phyloP scores from a whole-genome alignment of 2,888 invertebrate genomes.

The Synergus umbraculus region DNA sequence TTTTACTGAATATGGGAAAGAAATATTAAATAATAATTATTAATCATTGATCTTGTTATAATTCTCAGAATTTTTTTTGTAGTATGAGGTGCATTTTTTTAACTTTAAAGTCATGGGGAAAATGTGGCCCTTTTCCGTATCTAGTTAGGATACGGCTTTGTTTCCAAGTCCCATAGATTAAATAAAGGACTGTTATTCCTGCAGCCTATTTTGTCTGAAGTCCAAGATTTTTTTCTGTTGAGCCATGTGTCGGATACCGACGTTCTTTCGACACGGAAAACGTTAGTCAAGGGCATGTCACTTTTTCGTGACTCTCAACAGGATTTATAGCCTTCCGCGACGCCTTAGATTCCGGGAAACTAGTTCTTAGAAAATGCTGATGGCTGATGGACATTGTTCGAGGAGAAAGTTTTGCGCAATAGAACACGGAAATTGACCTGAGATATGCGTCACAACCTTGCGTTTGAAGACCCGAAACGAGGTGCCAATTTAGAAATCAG shows the following conservation, averaged over 20 bases:
- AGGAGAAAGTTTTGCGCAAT: slow-evolving; percentile 76
- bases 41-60: neutral
- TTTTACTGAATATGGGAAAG: too few relatives aligned
- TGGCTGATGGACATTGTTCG: slow-evolving; percentile 67
- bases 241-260: slow-evolving; percentile 37
- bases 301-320: slow-evolving; percentile 54
- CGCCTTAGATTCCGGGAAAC: slow-evolving; percentile 54
- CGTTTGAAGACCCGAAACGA: neutral
- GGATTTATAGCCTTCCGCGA: slow-evolving; percentile 53
- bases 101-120: too few relatives aligned
- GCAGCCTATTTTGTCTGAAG: neutral
- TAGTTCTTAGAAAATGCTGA: slow-evolving; percentile 50
- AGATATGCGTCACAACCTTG: slow-evolving; percentile 5
- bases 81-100: too few relatives aligned
- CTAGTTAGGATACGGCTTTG: slow-evolving; percentile 9
- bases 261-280: slow-evolving; percentile 52
- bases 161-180: slow-evolving; percentile 14
- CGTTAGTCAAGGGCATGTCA: slow-evolving; percentile 54
- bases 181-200: slow-evolving; percentile 1
- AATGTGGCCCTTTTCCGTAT: neutral
- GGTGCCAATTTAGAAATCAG: slow-evolving; percentile 1
- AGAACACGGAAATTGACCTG: slow-evolving; percentile 55
- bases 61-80: neutral
- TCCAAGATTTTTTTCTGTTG: slow-evolving; percentile 22
- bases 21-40: too few relatives aligned